Evolutionary conservation across 2,113 vertebrate species (phyloP), one percentile per base, ranked within the genome.

Genomic region (Cebus imitator): DNA sequence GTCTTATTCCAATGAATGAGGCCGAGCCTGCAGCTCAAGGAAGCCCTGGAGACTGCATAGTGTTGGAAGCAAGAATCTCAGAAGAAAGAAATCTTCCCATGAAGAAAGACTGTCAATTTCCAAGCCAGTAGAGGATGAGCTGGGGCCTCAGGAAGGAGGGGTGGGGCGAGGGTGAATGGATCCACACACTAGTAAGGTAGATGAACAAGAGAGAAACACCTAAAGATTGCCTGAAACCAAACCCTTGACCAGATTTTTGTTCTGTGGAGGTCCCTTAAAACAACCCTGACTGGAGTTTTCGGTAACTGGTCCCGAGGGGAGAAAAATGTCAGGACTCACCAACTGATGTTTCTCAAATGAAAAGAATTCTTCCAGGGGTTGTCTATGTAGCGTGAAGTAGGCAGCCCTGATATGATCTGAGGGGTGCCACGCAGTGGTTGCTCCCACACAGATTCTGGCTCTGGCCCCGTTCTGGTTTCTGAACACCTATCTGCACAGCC

Each of bases 331-430:
- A 78, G 45, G 32, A 61, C 37, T 72, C 45, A 58, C 6, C 3
- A 1, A 43, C 30, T 9, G 7, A 66, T 5, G 10, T 86, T 72
- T 4, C 27, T 88, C 10, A 2, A 9, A 48, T 45, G 82, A 50
- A n/a, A 9, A 9, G 23, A 40, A 43, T 55, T 75, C 76, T 83
- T 86, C 92, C 8, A 57, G 4, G 5, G 43, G 75, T 21, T 1
- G 0, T 1, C 2, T 8, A 73, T 20, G n/a, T 20, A 43, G 18
- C 0, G 52, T 20, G 9, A 55, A 10, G 37, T 21, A 7, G 43
- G 50, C 2, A 6, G 37, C 75, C 25, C 3, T 21, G 7, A 10
- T 35, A 12, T 23, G n/a, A 6, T 27, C 52, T 45, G 45, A 55
- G 35, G 64, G 48, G 8, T 25, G 2, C 0, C 83, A 82, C 40